Conservation (phyloP, 2,797 vertebrate genomes). For the Coccyzus lansbergi region DNA sequence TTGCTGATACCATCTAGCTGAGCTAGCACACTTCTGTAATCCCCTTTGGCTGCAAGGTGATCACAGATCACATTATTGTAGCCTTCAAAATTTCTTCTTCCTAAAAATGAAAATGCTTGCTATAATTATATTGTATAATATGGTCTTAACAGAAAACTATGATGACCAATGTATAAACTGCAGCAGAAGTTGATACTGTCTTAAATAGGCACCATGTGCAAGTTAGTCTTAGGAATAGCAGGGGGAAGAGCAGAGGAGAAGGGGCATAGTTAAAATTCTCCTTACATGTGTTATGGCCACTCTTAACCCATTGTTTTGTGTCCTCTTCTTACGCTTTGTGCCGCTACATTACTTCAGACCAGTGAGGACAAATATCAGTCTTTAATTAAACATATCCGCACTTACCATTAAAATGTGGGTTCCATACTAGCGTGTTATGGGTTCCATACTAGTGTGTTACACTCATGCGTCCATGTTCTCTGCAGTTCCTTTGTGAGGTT, state of each 20-base stretch:
- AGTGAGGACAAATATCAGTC: background rate
- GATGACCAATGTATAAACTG: background rate
- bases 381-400: background rate
- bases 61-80: background rate
- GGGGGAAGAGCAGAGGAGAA: background rate
- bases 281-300: rapidly evolving
- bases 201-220: background rate
- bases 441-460: background rate
- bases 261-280: background rate
- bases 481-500: background rate
- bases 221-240: background rate
- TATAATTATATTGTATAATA: background rate
- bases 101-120: background rate
- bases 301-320: background rate
- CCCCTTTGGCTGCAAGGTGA: background rate
- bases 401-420: background rate
- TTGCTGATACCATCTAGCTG: background rate
- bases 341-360: background rate
- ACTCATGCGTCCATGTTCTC: background rate
- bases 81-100: background rate
- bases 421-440: background rate
- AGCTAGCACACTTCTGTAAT: background rate
- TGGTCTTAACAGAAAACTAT: background rate
- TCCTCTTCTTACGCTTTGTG: background rate
- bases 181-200: background rate